Evolutionary conservation across 2,888 invertebrate genomes (phyloP).

Genomic region (Drosophila neotestacea): DNA sequence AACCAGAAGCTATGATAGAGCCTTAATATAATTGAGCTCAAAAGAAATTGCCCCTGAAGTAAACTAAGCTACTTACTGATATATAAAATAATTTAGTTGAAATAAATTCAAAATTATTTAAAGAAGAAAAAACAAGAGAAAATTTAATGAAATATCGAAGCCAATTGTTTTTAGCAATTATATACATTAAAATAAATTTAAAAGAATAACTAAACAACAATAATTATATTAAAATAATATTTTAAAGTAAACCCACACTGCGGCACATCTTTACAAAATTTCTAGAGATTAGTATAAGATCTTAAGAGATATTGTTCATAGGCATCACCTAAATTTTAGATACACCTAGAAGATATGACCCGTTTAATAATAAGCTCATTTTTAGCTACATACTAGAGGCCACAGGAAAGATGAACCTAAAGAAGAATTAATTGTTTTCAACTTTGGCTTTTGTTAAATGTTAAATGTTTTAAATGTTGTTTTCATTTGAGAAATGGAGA

Average conservation of each 20-base stretch:
- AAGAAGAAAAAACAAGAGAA: constrained; percentile 13
- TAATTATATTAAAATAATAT: constrained; percentile 37
- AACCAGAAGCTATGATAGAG: constrained; percentile 34
- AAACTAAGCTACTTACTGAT: constrained; percentile 37
- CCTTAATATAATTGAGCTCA: constrained; percentile 46
- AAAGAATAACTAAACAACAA: constrained; percentile 35
- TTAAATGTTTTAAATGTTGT: constrained; percentile 25
- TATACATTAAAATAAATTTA: constrained; percentile 52
- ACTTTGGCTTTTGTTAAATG: constrained; percentile 19
- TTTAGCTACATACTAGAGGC: constrained; percentile 41
- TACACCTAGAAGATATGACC: constrained; percentile 26
- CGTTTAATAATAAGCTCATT: constrained; percentile 60
- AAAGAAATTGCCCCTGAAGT: constrained; percentile 56
- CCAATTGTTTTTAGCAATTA: constrained; percentile 82
- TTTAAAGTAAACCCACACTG: constrained; percentile 59
- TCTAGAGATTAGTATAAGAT: constrained; percentile 23
- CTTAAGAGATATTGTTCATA: constrained; percentile 50
- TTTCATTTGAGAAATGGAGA: not conserved
- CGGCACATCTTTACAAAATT: constrained; percentile 48
- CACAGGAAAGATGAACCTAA: constrained; percentile 18
- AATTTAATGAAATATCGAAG: constrained; percentile 70
- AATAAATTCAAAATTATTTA: constrained; percentile 13
- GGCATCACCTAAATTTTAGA: constrained; percentile 47
- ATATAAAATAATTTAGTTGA: constrained; percentile 31
- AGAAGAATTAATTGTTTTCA: constrained; percentile 12